Evolutionary conservation across 2,797 vertebrate species (phyloP).

Genomic region (Helicolenus hilgendorfi): DNA sequence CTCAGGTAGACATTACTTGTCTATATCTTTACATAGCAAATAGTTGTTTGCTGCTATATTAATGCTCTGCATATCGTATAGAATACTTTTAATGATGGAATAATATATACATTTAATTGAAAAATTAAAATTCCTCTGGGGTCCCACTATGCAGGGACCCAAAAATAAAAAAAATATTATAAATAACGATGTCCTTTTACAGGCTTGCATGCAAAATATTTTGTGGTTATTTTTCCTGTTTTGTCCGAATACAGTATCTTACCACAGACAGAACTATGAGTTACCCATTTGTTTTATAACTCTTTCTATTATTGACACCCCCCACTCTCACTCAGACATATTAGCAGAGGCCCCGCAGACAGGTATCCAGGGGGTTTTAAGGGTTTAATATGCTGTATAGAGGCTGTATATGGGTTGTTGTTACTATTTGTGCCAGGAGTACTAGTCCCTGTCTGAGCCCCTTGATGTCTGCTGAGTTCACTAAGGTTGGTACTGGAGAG

Average conservation of each 20-base stretch:
- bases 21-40: too few relatives aligned
- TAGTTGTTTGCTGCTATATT: too few relatives aligned
- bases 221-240: background rate
- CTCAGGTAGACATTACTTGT: too few relatives aligned
- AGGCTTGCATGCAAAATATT: background rate
- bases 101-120: background rate
- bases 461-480: constrained; percentile 72
- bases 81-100: background rate
- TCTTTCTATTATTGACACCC: constrained; percentile 22
- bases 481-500: constrained; percentile 48
- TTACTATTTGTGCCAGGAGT: constrained; percentile 59
- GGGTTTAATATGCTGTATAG: constrained; percentile 42
- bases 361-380: constrained; percentile 41
- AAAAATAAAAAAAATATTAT: background rate
- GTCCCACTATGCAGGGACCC: background rate
- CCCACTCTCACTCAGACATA: constrained; percentile 56
- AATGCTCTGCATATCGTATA: too few relatives aligned
- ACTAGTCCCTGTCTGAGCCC: constrained; percentile 73
- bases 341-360: constrained; percentile 29
- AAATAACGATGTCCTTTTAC: background rate
- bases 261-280: background rate
- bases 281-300: background rate
- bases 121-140: background rate
- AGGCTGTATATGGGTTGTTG: constrained; percentile 43
- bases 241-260: background rate